Percentiles rank a stretch among this genome's conserved stretches.
Evolutionary conservation across 2,113 vertebrate genomes (phyloP).

Genomic region (Shinisaurus crocodilurus): DNA sequence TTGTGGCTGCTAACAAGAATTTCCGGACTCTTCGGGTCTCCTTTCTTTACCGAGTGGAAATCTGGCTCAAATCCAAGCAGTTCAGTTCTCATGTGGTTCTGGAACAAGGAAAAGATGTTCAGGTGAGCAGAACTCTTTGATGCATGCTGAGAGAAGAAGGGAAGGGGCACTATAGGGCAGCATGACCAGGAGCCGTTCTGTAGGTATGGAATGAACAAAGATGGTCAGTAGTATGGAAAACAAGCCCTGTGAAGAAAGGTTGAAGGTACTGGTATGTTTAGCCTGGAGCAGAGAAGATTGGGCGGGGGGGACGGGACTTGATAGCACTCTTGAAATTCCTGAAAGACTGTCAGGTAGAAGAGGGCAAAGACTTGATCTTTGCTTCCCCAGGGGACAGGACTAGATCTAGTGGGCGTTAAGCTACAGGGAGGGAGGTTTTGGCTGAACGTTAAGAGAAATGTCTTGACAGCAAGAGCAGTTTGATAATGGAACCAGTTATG

Average conservation of each 20-base stretch:
- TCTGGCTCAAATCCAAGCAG: constrained; percentile 6
- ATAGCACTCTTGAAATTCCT: background rate
- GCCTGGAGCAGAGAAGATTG: background rate
- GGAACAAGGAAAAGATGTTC: constrained; percentile 30
- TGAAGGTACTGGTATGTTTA: background rate
- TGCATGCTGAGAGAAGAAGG: background rate
- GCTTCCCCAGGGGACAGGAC: background rate
- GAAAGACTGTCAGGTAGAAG: background rate
- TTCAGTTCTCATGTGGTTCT: background rate
- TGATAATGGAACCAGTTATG: background rate
- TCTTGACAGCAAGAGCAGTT: background rate
- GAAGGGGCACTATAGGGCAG: background rate
- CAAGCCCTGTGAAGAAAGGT: background rate
- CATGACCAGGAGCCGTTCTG: background rate
- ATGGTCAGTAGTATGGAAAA: background rate
- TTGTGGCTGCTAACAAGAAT: constrained; percentile 71
- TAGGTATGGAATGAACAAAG: background rate
- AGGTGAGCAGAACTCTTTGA: constrained; percentile 47
- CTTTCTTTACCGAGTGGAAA: constrained; percentile 47
- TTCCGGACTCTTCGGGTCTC: constrained; percentile 66
- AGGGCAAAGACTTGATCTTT: background rate
- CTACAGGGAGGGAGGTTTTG: background rate
- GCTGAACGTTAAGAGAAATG: background rate
- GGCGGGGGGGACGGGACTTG: too few relatives aligned
- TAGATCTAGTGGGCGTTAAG: too few relatives aligned